Evolutionary conservation across 1,140 invertebrate genomes (phyloP).

Genomic region (Leptonema lineaticorne): DNA sequence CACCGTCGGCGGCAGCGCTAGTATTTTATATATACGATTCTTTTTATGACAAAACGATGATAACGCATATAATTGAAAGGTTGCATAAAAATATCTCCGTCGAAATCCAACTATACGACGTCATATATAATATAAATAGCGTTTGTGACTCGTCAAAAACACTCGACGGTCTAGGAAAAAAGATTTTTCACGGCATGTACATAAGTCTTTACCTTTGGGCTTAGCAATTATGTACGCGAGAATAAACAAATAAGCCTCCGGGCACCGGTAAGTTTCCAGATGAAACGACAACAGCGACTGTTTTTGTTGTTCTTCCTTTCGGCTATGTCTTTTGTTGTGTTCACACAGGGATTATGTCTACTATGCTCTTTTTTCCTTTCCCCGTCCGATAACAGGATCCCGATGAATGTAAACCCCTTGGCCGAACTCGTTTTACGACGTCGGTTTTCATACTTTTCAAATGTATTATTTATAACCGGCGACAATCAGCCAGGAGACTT

Average conservation of each 20-base stretch:
- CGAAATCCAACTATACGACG: too few species aligned
- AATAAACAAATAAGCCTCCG: constrained; percentile 17
- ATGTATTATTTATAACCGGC: constrained; percentile 12
- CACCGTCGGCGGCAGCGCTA: too few species aligned
- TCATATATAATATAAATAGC: too few species aligned
- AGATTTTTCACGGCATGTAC: background rate
- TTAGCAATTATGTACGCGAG: constrained; percentile 16
- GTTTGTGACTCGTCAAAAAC: constrained; percentile 8
- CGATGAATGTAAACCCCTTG: too few species aligned
- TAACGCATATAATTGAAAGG: too few species aligned
- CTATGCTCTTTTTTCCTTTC: too few species aligned
- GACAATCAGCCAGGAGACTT: background rate
- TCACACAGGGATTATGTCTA: constrained; percentile 1
- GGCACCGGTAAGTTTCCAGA: constrained; percentile 6
- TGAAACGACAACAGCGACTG: constrained; percentile 20
- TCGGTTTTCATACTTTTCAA: background rate
- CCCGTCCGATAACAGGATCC: too few species aligned
- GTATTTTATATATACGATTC: too few species aligned
- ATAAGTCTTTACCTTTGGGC: constrained; percentile 18
- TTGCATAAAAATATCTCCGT: too few species aligned
- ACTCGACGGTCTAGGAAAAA: constrained; percentile 1
- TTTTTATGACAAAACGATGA: too few species aligned
- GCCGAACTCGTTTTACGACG: background rate
- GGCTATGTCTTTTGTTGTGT: constrained; percentile 12
- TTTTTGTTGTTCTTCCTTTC: constrained; percentile 17